Evolutionary conservation across 2,797 vertebrate genomes (phyloP).

Genomic region (Enteromius thamalakanensis): DNA sequence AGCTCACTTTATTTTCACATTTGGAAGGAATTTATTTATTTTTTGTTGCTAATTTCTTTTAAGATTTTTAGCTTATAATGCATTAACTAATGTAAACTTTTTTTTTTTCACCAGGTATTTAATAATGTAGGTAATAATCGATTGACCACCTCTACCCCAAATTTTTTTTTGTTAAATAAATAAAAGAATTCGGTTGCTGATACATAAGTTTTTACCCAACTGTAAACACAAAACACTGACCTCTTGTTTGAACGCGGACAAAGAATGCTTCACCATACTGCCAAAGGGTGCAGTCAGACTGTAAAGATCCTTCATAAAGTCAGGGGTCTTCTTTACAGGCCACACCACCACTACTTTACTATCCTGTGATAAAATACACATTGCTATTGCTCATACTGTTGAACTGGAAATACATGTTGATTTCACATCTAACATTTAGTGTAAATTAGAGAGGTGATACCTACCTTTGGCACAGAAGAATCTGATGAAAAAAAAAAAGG

Average conservation of each 20-base stretch:
- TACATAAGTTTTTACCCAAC: not conserved
- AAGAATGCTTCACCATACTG: conserved; percentile 57
- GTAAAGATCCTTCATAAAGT: conserved; percentile 49
- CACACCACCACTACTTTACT: conserved; percentile 61
- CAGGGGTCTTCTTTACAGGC: conserved; percentile 52
- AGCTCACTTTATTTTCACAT: not conserved
- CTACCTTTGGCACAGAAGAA: conserved; percentile 51
- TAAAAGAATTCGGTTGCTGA: too few species aligned
- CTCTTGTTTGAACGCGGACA: conserved; percentile 61
- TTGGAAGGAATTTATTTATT: not conserved
- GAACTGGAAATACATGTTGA: not conserved
- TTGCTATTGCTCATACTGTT: not conserved
- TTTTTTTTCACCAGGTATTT: not conserved
- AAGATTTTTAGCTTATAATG: not conserved
- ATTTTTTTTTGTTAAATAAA: too few species aligned
- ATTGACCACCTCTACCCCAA: too few species aligned
- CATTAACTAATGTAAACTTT: not conserved
- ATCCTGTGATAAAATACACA: conserved; percentile 37
- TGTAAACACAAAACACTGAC: conserved; percentile 35
- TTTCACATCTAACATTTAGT: not conserved
- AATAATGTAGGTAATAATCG: too few species aligned
- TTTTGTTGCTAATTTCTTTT: not conserved
- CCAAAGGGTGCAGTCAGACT: conserved; percentile 58
- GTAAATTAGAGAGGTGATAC: conserved; percentile 8
- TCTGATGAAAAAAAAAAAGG: conserved; percentile 44